These are phyloP conservation scores for Diachrysia chrysitis DNA, from an alignment of 2,888 invertebrate genomes.

Conservation along the genomic window DNA sequence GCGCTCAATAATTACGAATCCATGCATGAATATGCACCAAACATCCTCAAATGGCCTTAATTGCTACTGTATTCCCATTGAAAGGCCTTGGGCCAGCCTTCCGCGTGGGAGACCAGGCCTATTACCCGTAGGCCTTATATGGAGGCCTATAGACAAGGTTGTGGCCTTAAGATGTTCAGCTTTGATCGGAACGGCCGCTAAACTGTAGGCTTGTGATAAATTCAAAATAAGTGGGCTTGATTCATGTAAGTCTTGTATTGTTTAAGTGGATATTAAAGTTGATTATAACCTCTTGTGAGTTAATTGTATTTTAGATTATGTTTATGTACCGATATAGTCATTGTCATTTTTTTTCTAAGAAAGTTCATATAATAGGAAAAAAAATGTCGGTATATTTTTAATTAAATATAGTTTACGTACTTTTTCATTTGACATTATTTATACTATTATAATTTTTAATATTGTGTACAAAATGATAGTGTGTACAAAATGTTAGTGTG, in stretches of 20 bases:
- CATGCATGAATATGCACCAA: constrained; percentile 33
- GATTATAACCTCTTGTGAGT: too few species aligned
- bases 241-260: constrained; percentile 34
- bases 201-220: constrained; percentile 43
- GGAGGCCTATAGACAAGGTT: constrained; percentile 57
- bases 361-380: too few species aligned
- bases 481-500: too few species aligned
- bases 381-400: too few species aligned
- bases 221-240: constrained; percentile 56
- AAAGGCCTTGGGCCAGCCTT: constrained; percentile 60
- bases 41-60: constrained; percentile 50
- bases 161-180: constrained; percentile 54
- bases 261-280: too few species aligned
- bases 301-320: too few species aligned
- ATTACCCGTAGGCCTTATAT: constrained; percentile 60
- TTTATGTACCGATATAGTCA: too few species aligned
- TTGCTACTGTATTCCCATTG: constrained; percentile 55
- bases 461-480: too few species aligned
- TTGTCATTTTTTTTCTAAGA: too few species aligned
- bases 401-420: too few species aligned
- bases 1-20: constrained; percentile 36
- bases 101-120: constrained; percentile 68
- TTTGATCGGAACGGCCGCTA: constrained; percentile 30
- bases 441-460: too few species aligned
- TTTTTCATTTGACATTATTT: too few species aligned